A percentile compares a stretch with the other conserved stretches of the same genome.
These are phyloP conservation scores for Latrodectus geometricus DNA, from an alignment of 1,140 invertebrate species.

Conservation along the genomic window DNA sequence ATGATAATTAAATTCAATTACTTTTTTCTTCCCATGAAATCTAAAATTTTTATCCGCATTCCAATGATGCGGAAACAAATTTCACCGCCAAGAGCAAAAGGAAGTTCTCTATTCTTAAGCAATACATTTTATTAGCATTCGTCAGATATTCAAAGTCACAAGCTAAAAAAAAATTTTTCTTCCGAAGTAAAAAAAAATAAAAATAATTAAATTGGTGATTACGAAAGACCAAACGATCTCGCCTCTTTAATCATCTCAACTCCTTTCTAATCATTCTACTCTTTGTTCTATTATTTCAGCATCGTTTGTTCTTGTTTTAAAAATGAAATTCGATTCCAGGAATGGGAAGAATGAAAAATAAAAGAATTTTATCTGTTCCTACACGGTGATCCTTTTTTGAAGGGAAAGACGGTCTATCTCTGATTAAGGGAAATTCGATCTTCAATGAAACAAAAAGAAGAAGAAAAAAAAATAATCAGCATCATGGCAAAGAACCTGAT, in stretches of 20 bases:
- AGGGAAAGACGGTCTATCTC: neutral
- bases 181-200: neutral
- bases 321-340: conserved; percentile 30
- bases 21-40: neutral
- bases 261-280: conserved; percentile 25
- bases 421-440: conserved; percentile 29
- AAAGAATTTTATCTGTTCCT: neutral
- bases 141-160: neutral
- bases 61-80: neutral
- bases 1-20: neutral
- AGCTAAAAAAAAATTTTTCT: too few relatives aligned
- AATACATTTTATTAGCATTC: neutral
- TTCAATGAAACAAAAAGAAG: conserved; percentile 3
- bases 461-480: neutral
- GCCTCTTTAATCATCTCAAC: conserved; percentile 38
- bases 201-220: conserved; percentile 16
- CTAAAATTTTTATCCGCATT: neutral
- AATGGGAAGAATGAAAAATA: neutral
- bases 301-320: conserved; percentile 22
- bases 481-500: neutral
- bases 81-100: neutral
- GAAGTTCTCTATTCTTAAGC: conserved; percentile 5
- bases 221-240: conserved; percentile 31
- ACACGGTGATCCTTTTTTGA: neutral
- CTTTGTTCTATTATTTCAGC: conserved; percentile 15